phyloP scores from a whole-genome alignment of 2,797 vertebrate genomes.

The Orestias chungarensis region DNA sequence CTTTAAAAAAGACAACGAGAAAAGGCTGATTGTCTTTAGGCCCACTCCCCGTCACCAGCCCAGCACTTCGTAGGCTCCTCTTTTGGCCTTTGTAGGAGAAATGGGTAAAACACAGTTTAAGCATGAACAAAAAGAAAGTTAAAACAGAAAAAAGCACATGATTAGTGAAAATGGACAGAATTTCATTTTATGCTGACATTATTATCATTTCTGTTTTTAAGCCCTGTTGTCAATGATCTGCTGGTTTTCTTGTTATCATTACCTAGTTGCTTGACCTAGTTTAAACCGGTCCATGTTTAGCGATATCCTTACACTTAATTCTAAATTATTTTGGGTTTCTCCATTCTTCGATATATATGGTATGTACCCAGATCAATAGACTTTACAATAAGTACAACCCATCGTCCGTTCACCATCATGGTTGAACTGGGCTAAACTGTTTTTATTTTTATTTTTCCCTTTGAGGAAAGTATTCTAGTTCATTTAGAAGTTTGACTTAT shows the following conservation, averaged over 20 bases:
- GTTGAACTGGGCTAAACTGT: neutral
- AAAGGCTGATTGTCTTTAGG: slow-evolving; percentile 94
- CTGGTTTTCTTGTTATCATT: neutral
- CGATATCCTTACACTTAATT: neutral
- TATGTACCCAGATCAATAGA: neutral
- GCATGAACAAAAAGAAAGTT: neutral
- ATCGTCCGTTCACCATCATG: neutral
- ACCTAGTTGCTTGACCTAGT: neutral
- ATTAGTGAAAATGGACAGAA: neutral
- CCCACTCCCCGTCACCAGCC: slow-evolving; percentile 85
- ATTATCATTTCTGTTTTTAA: neutral
- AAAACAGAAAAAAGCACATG: neutral
- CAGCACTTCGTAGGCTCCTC: slow-evolving; percentile 85
- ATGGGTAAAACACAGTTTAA: neutral
- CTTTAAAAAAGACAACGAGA: slow-evolving; percentile 96
- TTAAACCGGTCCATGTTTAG: neutral
- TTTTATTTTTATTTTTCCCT: no score
- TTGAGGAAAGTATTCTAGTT: no score
- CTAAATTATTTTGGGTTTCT: neutral
- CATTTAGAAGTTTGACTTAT: no score
- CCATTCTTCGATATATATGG: neutral
- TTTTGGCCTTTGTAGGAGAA: slow-evolving; percentile 83
- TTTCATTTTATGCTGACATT: no score
- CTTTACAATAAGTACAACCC: neutral
- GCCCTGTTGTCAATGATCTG: neutral